Evolutionary conservation across 2,888 invertebrate genomes (phyloP), one percentile per base, ranked within the genome.

Genomic region (Mythimna lalbum): DNA sequence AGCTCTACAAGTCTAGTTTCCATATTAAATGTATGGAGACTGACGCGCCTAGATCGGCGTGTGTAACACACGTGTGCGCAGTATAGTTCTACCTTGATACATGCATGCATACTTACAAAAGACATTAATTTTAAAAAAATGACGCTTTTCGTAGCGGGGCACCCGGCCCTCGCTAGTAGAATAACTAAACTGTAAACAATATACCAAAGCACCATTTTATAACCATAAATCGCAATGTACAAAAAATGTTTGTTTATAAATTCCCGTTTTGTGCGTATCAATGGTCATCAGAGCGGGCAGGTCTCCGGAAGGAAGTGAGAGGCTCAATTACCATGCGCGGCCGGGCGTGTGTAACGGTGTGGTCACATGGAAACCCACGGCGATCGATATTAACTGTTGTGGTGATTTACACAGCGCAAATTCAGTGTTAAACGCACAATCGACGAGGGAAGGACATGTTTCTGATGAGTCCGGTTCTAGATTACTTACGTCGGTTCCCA

Each of bases 281-380:
- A 79, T 87, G 88, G 85, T 83, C 84, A 83, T 79, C 82, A 82
- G 76, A 84, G 79, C 82, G 83, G 86, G 84, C 84, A 89, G 87
- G 87, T 88, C 84, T 85, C 91, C 93, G 95, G 95, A 94, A 95
- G 95, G 95, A 95, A 94, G 91, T 90, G 89, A 87, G 85, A 87
- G 89, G 91, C 90, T 94, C 93, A 92, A 94, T 95, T 93, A 93
- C 93, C 88, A 90, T 89, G 88, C 81, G 86, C 84, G 84, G 84
- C 78, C 86, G 83, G 85, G 73, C 86, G 83, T 88, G 86, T 88
- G 88, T 89, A 90, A 86, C 89, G 87, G 89, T 87, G 90, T 89
- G 90, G 89, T 90, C 92, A 90, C 88, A 89, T 90, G 88, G 89
- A 88, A 90, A 90, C 88, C 82, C 83, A 81, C 84, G 71, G 63